Base-by-base conservation (phyloP, 2,113 vertebrate species). In the Planiliza haematocheilus region DNA sequence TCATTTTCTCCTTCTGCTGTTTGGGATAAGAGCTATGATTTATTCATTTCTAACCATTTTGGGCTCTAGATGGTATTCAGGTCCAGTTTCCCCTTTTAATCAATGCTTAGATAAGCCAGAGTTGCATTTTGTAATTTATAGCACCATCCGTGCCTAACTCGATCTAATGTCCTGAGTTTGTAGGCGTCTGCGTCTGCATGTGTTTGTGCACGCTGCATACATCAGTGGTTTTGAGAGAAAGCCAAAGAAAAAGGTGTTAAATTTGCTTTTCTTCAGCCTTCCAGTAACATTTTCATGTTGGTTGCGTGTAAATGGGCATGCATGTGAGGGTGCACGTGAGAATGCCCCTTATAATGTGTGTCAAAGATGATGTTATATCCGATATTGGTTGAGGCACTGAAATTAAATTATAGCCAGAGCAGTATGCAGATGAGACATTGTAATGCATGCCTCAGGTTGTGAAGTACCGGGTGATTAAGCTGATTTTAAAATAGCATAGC, bases 21-120 rank as follows among this genome's bases (percentile, higher is more conserved):
- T 88, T 74, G 77, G 80, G 75, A 86, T 82, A 83, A 81, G 57
- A 55, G 34, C 56, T 67, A 89, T 88, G 81, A 89, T 91, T 89
- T 89, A 88, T 89, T 89, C 65, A 87, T 91, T 87, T 85, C 81
- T 62, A 79, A 75, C 69, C 75, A 82, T 85, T 86, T 85, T 79
- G 59, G 81, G 70, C 48, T 81, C 7, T 52, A 55, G 73, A 75
- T 84, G 74, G 45, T 79, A 71, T 89, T 88, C 83, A 86, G 81
- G 68, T 67, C 61, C 75, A 80, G 59, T 81, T 85, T 83, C 78
- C 60, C 64, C 42, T 85, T 88, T 89, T 88, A 91, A 91, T 92
- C 82, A 88, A 86, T 70, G 63, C 79, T 81, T 60, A 76, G 77
- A 88, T 89, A 81, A 83, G 72, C 82, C 74, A 62, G 55, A 74